Conservation (phyloP, 2,113 vertebrate species). For the Parotia lawesii region DNA sequence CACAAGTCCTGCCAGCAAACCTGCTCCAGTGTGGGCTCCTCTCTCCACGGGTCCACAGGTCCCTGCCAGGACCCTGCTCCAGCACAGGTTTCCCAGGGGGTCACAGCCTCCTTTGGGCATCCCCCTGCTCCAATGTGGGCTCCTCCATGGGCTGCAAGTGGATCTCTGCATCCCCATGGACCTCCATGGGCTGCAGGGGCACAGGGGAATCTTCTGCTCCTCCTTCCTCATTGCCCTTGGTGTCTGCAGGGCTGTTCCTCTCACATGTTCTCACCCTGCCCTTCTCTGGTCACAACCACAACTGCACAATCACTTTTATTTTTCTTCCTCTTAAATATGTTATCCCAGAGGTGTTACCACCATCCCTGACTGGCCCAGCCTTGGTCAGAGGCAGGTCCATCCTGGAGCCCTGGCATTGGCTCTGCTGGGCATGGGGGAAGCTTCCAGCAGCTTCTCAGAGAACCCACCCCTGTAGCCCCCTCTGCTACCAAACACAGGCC, state of each 20-base stretch:
- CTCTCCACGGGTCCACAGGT: not conserved
- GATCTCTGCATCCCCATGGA: not conserved
- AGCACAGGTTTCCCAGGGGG: not conserved
- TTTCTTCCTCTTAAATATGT: not conserved
- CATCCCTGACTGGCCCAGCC: not conserved
- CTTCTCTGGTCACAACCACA: not conserved
- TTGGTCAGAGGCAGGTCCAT: not conserved
- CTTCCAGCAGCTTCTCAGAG: not conserved
- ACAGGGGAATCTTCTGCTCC: not conserved
- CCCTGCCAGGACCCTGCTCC: not conserved
- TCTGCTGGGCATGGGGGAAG: not conserved
- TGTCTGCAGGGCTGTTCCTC: not conserved
- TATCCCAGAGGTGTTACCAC: not conserved
- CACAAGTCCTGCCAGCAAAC: not conserved
- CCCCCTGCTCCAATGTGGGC: not conserved
- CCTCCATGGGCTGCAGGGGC: not conserved
- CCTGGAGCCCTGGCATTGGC: fast-evolving
- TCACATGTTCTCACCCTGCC: not conserved
- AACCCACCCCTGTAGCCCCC: not conserved
- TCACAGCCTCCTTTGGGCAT: not conserved
- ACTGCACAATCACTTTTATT: not conserved
- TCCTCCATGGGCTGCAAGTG: not conserved
- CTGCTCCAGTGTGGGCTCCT: not conserved
- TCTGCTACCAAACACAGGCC: not conserved
- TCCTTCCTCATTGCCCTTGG: not conserved